These are phyloP conservation scores for Trematomus bernacchii DNA, from an alignment of 2,797 vertebrate genomes.

Conservation along the genomic window DNA sequence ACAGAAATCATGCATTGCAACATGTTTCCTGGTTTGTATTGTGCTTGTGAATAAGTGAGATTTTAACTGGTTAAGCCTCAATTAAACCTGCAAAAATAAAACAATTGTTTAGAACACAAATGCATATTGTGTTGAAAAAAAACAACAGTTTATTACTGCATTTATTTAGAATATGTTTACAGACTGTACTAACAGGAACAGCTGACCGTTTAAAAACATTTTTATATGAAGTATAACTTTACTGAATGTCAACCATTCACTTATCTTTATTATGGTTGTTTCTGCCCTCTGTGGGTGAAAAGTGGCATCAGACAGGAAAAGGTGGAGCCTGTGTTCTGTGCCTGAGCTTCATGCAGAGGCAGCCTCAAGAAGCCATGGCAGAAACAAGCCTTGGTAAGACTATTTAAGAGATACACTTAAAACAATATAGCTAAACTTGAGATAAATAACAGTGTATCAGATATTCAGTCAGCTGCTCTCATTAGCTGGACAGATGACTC, in stretches of 20 bases:
- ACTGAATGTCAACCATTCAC: background rate
- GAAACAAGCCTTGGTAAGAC: conserved; percentile 58
- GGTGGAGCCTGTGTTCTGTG: conserved; percentile 38
- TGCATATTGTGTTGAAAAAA: too few species aligned
- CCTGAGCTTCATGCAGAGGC: background rate
- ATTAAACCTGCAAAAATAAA: background rate
- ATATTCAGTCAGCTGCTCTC: background rate
- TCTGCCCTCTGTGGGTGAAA: background rate
- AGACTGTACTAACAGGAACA: background rate
- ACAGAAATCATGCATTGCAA: background rate
- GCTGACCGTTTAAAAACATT: background rate
- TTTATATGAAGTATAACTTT: too few species aligned
- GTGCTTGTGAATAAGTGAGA: background rate
- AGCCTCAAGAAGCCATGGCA: conserved; percentile 50
- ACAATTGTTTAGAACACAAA: background rate
- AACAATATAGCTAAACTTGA: background rate
- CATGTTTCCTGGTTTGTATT: background rate
- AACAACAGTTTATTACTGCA: too few species aligned
- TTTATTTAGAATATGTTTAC: background rate
- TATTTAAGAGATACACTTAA: background rate
- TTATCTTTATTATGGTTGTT: background rate
- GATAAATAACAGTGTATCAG: background rate
- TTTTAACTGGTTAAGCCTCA: background rate
- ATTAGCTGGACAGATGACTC: background rate
- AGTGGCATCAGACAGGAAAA: conserved; percentile 26